Conservation (phyloP, 2,888 invertebrate species). For the Chalcis sispes region DNA sequence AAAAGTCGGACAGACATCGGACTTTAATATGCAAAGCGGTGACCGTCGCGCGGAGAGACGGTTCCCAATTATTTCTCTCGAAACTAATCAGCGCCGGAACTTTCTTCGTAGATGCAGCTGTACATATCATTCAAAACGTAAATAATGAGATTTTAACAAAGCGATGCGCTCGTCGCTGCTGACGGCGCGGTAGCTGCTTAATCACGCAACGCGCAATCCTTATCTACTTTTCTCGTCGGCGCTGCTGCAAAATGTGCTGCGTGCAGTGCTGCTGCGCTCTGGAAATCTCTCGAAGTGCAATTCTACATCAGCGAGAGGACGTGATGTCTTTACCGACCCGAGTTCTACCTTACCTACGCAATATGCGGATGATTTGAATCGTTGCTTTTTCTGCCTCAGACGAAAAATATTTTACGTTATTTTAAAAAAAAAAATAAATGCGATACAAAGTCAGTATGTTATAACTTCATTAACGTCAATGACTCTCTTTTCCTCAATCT, state of each 20-base stretch:
- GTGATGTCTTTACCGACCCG: constrained; percentile 13
- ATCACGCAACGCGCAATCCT: constrained; percentile 59
- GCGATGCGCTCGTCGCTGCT: constrained; percentile 52
- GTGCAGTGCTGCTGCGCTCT: constrained; percentile 36
- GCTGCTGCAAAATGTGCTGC: constrained; percentile 10
- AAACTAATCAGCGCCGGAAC: constrained; percentile 63
- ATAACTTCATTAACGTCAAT: too few species aligned
- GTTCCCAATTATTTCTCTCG: constrained; percentile 62
- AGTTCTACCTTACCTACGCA: constrained; percentile 32
- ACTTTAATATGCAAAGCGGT: too few species aligned
- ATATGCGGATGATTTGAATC: background rate
- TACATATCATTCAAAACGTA: constrained; percentile 57
- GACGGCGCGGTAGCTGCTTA: constrained; percentile 28
- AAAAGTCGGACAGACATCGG: too few species aligned
- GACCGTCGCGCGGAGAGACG: background rate
- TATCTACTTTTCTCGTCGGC: background rate
- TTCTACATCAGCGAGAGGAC: constrained; percentile 16
- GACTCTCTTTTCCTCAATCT: too few species aligned
- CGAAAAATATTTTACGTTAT: too few species aligned
- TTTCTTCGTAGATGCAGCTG: constrained; percentile 62
- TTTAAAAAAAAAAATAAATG: too few species aligned
- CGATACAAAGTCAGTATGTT: too few species aligned
- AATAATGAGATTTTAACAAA: constrained; percentile 63
- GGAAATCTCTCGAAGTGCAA: constrained; percentile 18
- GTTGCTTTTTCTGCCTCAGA: too few species aligned